Evolutionary conservation across 92 coral and sea anemone species (phyloP), one percentile per base, ranked within the genome.

Genomic region (Porites cylindrica): DNA sequence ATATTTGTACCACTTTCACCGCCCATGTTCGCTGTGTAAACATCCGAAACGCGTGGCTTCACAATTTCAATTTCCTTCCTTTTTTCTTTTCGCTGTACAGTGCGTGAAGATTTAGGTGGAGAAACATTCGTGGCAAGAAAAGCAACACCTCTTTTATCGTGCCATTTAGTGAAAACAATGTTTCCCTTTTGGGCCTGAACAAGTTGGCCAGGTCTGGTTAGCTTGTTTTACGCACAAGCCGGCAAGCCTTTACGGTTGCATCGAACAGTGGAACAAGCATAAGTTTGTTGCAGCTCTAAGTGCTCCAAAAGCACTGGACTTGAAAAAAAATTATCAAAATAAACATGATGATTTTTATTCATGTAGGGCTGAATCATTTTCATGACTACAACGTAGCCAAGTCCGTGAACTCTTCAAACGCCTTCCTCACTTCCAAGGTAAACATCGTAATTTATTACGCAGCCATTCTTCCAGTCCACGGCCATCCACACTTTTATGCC

Each of bases 1-100:
- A 50, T 91, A 91, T 67, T 67, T 78, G 81, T 91, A 91, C 92
- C 92, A 88, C 71, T 91, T 83, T 29, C 83, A 79, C 88, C 77
- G 17, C 91, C 88, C 86, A 61, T 80, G 86, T 79, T 63, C 26
- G 60, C 21, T 3, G 80, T 80, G 87, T 88, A 88, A 13, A 80
- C 77, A 68, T 86, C 70, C 17, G 76, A 75, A 65, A 85, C 74
- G 1, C 75, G 66, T 51, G 76, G 82, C 81, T 85, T 70, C 9
- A n/a, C 68, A 9, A 86, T 81, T 14, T 81, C 64, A 8, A 86
- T 32, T 65, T 91, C 81, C 77, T 29, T 62, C 24, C 70, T 77
- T 52, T 24, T 62, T 47, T 64, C 83, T 70, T 74, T 83, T 7
- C 84, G 56, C 53, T 76, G 69, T 11, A 88, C 84, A 18, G 56